phyloP scores from a whole-genome alignment of 2,797 vertebrate genomes.

The Macropus fuliginosus region DNA sequence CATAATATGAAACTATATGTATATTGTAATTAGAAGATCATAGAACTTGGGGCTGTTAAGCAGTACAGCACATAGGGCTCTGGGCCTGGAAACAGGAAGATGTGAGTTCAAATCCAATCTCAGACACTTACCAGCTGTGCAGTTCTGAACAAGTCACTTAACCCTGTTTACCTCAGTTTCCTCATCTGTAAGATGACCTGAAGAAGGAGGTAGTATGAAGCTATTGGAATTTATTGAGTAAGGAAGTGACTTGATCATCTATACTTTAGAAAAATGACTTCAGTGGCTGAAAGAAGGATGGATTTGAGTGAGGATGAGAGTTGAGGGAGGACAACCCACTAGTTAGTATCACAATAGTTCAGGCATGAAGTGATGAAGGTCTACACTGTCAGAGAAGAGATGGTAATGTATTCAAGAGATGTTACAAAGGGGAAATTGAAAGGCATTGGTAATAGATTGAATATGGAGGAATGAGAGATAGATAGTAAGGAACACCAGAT shows the following conservation, averaged over 20 bases:
- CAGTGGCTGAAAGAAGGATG: background rate
- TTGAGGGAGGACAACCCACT: background rate
- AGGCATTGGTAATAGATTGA: background rate
- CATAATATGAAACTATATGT: background rate
- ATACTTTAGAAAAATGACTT: background rate
- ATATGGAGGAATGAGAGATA: background rate
- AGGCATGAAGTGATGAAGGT: background rate
- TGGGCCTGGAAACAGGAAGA: background rate
- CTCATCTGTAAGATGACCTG: background rate
- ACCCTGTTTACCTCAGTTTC: background rate
- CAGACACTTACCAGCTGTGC: background rate
- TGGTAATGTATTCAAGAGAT: background rate
- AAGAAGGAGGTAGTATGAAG: background rate
- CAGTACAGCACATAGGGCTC: background rate
- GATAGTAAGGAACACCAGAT: background rate
- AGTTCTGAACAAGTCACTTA: background rate
- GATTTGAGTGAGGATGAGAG: background rate
- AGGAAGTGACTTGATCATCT: background rate
- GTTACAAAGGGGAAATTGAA: background rate
- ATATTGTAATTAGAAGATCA: background rate
- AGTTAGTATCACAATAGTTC: background rate
- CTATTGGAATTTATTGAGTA: background rate
- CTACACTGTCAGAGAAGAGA: background rate
- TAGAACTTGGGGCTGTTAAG: background rate
- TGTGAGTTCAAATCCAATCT: background rate